Percentiles rank a stretch among this genome's conserved stretches.
phyloP scores from a whole-genome alignment of 2,888 invertebrate genomes.

The Drosophila mulleri region DNA sequence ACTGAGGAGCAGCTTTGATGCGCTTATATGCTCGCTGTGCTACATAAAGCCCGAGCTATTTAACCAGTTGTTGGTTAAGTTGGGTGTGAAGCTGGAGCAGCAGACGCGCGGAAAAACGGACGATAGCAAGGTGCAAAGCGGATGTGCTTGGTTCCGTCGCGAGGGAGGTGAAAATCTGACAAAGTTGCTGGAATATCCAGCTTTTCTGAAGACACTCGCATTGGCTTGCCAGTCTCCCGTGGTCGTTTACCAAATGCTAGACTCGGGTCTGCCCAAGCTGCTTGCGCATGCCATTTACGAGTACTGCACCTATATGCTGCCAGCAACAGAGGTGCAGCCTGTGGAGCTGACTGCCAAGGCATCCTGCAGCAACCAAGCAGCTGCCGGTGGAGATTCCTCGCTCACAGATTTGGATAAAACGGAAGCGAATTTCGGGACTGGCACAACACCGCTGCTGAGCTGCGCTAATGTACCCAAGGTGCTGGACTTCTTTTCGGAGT shows the following conservation, averaged over 20 bases:
- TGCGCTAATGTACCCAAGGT: conserved; percentile 88
- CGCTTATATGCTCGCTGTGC: conserved; percentile 93
- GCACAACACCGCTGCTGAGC: conserved; percentile 85
- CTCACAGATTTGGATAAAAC: conserved; percentile 68
- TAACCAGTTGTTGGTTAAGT: conserved; percentile 89
- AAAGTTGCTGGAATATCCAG: conserved; percentile 87
- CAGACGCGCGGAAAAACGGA: conserved; percentile 88
- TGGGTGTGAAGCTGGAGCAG: conserved; percentile 86
- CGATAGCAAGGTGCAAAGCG: conserved; percentile 87
- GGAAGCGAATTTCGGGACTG: conserved; percentile 42
- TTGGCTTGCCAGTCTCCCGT: conserved; percentile 92
- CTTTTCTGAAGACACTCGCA: conserved; percentile 91
- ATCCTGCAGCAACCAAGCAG: conserved; percentile 39
- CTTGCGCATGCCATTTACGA: conserved; percentile 88
- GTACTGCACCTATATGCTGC: conserved; percentile 82
- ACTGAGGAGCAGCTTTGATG: conserved; percentile 93
- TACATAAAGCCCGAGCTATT: conserved; percentile 93
- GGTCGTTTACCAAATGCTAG: conserved; percentile 90
- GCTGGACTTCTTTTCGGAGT: conserved; percentile 92
- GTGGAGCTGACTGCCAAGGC: conserved; percentile 45
- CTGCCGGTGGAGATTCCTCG: conserved; percentile 44
- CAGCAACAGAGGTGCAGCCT: conserved; percentile 43
- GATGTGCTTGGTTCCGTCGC: conserved; percentile 87
- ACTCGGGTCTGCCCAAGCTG: conserved; percentile 90
- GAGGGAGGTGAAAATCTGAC: conserved; percentile 87